Evolutionary conservation across 2,888 invertebrate genomes (phyloP).

Genomic region (Lepidochrysops patricia): DNA sequence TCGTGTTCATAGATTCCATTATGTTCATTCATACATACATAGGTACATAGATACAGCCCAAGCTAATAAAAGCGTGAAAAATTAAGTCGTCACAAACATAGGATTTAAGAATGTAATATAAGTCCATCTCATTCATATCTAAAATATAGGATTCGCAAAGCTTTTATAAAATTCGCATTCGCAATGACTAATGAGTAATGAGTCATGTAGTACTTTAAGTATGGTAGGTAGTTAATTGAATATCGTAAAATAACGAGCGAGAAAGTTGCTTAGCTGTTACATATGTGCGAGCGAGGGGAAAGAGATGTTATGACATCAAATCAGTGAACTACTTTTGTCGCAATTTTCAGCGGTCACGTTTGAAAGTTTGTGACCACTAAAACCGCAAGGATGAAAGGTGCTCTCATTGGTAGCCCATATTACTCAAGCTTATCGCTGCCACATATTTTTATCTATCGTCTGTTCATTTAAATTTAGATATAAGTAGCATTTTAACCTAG

Average conservation of each 20-base stretch:
- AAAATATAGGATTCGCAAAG: conserved; percentile 2
- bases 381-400: not conserved
- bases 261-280: not conserved
- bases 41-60: no score
- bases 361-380: not conserved
- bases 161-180: not conserved
- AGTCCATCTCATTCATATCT: not conserved
- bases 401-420: not conserved
- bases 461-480: no score
- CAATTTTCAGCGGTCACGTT: not conserved
- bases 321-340: not conserved
- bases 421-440: not conserved
- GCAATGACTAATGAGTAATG: no score
- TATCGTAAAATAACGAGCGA: not conserved
- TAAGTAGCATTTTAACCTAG: no score
- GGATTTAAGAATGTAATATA: not conserved
- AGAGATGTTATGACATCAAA: not conserved
- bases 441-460: not conserved
- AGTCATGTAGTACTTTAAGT: no score
- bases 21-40: no score
- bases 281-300: not conserved
- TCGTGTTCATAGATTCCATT: no score
- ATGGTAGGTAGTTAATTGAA: not conserved
- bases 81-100: not conserved
- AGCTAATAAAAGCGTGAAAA: not conserved